These are phyloP conservation scores for Cisticola juncidis DNA, from an alignment of 2,113 vertebrate species.

Conservation along the genomic window DNA sequence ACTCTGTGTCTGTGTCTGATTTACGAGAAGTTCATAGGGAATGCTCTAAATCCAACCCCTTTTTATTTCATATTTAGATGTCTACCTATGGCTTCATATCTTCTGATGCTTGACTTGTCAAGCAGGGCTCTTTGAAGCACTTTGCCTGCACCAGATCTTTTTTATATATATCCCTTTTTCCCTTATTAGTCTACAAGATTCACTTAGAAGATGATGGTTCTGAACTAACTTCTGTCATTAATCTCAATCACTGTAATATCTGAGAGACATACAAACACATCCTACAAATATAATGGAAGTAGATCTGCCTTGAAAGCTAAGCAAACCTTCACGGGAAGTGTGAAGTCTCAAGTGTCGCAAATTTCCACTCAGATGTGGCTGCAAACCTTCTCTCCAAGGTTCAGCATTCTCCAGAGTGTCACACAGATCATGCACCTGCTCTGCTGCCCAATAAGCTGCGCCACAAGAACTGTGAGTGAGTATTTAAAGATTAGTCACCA, in stretches of 20 bases:
- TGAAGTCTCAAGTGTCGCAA: background rate
- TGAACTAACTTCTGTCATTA: background rate
- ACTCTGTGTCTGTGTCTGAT: background rate
- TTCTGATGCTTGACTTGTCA: background rate
- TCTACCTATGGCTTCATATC: background rate
- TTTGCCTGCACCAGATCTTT: background rate
- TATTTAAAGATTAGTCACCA: background rate
- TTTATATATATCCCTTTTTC: background rate
- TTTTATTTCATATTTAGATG: background rate
- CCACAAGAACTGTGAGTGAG: background rate
- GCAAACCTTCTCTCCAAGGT: background rate
- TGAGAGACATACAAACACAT: background rate
- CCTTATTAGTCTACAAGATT: background rate
- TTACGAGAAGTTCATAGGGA: background rate
- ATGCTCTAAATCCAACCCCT: background rate
- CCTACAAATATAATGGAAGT: background rate
- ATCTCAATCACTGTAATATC: background rate
- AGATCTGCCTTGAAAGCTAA: background rate
- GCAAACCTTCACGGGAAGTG: background rate
- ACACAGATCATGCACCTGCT: fast-evolving
- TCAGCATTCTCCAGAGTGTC: background rate
- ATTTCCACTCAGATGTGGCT: background rate
- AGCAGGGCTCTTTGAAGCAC: background rate
- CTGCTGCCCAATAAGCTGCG: background rate
- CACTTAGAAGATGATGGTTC: background rate